Base-by-base conservation (phyloP, 92 coral and sea anemone species). In the Zoanthus sansibaricus region DNA sequence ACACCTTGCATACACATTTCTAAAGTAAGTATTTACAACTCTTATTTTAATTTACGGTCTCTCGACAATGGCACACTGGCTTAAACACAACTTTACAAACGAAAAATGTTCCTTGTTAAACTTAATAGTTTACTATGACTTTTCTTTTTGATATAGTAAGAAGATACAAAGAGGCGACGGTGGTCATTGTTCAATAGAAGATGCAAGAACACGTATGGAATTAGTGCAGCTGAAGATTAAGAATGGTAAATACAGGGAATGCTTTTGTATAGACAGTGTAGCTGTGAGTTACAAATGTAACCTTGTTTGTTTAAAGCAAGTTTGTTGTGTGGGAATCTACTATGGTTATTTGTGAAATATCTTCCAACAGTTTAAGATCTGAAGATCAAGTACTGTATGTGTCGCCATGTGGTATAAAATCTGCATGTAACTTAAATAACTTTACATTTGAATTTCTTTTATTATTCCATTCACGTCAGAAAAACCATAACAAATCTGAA, bases 121-220 rank as follows among this genome's bases (percentile, higher is more conserved):
- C 42, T 3, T 37, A 1, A 37, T 37, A 37, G 4, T 0, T 3
- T 37, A 37, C 18, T 14, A 6, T 69, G 33, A 25, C 52, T 17
- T 51, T 9, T 54, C 48, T 3, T 46, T 55, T 68, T 45, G 72
- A 52, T 94, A 45, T 64, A 96, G 98, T 11, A 90, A 91, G 82
- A 90, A 78, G 72, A 95, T 97, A 56, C 99, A 97, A 84, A 74
- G 83, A 7, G 88, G 95, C 48, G 62, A 76, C 2, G 66, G 51
- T 52, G 99, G 99, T 11, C 99, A 97, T 77, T 95, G 97, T 70
- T 97, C 99, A 8, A 92, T 97, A 58, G 98, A 95, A 87, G 99
- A 97, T 90, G 99, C 99, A 6, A 89, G 79, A 73, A 86, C 95
- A 0, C 92, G 95, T 80, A 95, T 97, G 99, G 92, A 91, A 84